phyloP scores from a whole-genome alignment of 2,113 vertebrate genomes.

The Nannospalax galili region DNA sequence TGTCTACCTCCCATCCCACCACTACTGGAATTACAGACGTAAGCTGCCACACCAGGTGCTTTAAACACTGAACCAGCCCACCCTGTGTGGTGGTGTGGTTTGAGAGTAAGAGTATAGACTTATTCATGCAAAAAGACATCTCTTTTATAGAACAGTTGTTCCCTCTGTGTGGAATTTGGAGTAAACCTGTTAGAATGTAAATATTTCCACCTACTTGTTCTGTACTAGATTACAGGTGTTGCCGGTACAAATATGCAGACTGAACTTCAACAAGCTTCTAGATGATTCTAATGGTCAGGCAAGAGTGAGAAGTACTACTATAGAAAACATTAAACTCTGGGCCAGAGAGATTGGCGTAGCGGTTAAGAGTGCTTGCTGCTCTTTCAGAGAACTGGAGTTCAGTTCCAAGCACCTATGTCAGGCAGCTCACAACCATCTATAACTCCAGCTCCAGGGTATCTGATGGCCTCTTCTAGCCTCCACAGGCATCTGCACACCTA shows the following conservation, averaged over 20 bases:
- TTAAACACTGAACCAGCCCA: too few relatives aligned
- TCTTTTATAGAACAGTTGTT: background rate
- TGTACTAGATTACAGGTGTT: background rate
- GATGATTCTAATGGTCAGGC: background rate
- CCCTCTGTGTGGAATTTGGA: background rate
- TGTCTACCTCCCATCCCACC: too few relatives aligned
- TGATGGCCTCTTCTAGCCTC: background rate
- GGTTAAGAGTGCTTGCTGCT: background rate
- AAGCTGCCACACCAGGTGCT: too few relatives aligned
- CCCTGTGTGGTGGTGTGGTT: too few relatives aligned
- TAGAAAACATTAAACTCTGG: background rate
- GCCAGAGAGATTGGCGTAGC: too few relatives aligned
- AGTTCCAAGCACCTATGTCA: background rate
- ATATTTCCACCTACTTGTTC: fast-evolving
- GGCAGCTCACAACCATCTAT: too few relatives aligned
- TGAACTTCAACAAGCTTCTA: background rate
- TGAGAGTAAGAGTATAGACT: too few relatives aligned
- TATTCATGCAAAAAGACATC: background rate
- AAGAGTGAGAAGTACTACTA: background rate
- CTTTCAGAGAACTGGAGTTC: background rate
- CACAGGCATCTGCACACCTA: background rate
- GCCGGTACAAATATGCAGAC: background rate
- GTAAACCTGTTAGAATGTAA: background rate
- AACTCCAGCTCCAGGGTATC: background rate
- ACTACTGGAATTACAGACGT: too few relatives aligned